These are phyloP conservation scores for Osedax frankpressi DNA, from an alignment of 2,888 invertebrate genomes.

Conservation along the genomic window DNA sequence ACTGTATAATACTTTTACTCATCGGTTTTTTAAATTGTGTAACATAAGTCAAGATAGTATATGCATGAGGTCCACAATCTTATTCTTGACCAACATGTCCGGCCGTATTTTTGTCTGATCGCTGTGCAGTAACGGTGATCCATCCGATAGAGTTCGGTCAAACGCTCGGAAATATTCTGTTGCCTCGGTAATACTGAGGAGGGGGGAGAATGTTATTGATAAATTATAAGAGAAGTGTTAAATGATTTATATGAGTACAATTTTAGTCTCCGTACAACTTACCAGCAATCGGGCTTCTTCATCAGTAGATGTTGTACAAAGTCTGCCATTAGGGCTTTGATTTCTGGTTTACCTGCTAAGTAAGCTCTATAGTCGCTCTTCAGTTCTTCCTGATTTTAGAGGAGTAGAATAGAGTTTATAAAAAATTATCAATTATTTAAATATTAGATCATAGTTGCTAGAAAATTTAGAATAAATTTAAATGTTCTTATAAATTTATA, in stretches of 20 bases:
- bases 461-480: background rate
- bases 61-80: background rate
- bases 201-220: no score
- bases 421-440: background rate
- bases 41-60: no score
- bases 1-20: no score
- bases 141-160: background rate
- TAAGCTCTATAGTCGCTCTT: slow-evolving; percentile 41
- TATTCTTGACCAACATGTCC: background rate
- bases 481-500: no score
- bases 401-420: no score
- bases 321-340: slow-evolving; percentile 43
- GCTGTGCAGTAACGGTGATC: background rate
- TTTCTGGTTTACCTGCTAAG: slow-evolving; percentile 43
- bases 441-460: background rate
- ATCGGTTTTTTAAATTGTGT: no score
- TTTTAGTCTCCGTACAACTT: background rate
- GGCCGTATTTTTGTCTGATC: background rate
- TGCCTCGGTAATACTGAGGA: background rate
- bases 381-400: slow-evolving; percentile 43
- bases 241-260: background rate
- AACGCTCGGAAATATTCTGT: background rate
- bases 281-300: slow-evolving; percentile 35
- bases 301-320: slow-evolving; percentile 45
- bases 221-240: no score